Evolutionary conservation across 2,113 vertebrate species (phyloP), one percentile per base, ranked within the genome.

Genomic region (Rhinoptilus africanus): DNA sequence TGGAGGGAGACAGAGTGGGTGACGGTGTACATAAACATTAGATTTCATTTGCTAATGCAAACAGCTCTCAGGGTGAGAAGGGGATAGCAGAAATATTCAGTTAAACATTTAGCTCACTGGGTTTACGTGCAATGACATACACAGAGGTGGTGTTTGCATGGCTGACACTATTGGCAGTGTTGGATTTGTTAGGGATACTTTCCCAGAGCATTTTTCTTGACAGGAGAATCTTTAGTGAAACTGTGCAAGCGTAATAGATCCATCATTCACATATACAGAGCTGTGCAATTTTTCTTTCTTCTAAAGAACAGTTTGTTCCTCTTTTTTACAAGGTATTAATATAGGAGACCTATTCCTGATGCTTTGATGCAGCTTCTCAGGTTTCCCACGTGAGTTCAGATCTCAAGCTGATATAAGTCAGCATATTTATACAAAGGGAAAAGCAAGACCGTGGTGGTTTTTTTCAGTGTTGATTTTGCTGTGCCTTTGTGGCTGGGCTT

Each of bases 151-250:
- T 50, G 43, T 89, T 92, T 95, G 39, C 69, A 18, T 11, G 80
- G 86, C 64, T 92, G 60, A 80, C 35, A 30, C 67, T 91, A 84
- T 9, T 74, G 73, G 48, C 60, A 91, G 66, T 13, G 24, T 14
- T 51, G 41, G 28, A 20, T 37, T 76, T 86, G 93, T 88, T 64
- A 81, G 48, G 47, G 79, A 86, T 74, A 39, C 9, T 92, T 90
- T 96, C 72, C 79, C 79, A 59, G 83, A 63, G 19, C 68, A 71
- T 86, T 89, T 73, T 92, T 75, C 86, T 92, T 94, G 79, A 86
- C 76, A 64, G 28, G 4, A 93, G 19, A 85, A 82, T 76, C 76
- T 89, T 89, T 20, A 78, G 73, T 47, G 85, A 92, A 92, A 85
- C 12, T 60, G 60, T 89, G 51, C 35, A 93, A 93, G 72, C 4